Percentiles rank a stretch among this genome's conserved stretches.
Evolutionary conservation across 2,797 vertebrate genomes (phyloP).

Genomic region (Myiotriccus ornatus): DNA sequence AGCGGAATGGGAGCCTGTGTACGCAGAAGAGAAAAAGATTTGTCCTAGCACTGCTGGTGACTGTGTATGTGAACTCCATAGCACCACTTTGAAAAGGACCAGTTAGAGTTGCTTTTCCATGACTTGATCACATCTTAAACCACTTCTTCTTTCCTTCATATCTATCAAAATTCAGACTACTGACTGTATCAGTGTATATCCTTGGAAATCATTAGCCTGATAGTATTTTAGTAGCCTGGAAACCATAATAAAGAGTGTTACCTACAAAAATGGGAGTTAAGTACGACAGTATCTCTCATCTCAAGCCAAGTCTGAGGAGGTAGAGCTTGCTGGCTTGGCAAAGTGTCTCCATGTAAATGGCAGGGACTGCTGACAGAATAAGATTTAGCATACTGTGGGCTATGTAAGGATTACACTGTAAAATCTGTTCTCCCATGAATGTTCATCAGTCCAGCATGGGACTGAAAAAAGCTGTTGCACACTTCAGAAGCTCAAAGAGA

Average conservation of each 20-base stretch:
- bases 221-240: not conserved
- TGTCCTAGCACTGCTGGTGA: not conserved
- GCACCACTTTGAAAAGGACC: not conserved
- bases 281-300: not conserved
- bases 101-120: not conserved
- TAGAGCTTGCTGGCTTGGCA: not conserved
- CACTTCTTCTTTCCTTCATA: not conserved
- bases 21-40: not conserved
- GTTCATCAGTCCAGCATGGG: not conserved
- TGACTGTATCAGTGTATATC: not conserved
- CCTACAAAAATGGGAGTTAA: not conserved
- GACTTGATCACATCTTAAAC: not conserved
- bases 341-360: rapidly evolving
- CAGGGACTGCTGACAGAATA: not conserved
- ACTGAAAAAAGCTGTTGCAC: not conserved
- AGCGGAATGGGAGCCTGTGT: not conserved
- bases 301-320: not conserved
- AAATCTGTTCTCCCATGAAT: not conserved
- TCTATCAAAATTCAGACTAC: not conserved
- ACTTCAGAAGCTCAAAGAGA: not conserved
- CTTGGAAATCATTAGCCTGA: not conserved
- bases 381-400: not conserved
- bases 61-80: rapidly evolving
- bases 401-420: not conserved
- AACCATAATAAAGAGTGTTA: not conserved